A percentile compares a stretch with the other conserved stretches of the same genome.
Evolutionary conservation across 2,888 invertebrate species (phyloP).

Genomic region (Folsomia manolachei): DNA sequence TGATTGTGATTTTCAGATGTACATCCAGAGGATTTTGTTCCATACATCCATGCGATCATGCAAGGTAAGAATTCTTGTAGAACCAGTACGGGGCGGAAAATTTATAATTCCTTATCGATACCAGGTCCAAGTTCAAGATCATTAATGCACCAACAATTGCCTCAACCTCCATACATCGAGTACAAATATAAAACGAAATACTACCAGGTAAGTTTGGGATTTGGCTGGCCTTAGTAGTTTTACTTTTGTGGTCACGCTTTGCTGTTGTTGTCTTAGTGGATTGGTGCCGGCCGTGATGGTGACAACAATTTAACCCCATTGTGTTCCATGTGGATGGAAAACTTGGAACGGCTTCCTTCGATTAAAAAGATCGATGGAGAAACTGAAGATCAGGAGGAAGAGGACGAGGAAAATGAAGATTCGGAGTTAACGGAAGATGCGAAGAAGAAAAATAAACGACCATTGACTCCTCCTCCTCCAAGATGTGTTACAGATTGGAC

Average conservation of each 20-base stretch:
- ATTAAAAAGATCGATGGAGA: slow-evolving; percentile 48
- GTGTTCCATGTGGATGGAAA: slow-evolving; percentile 48
- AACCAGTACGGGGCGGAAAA: too few relatives aligned
- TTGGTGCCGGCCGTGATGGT: slow-evolving; percentile 81
- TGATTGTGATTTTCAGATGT: slow-evolving; percentile 53
- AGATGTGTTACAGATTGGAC: slow-evolving; percentile 77
- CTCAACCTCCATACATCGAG: too few relatives aligned
- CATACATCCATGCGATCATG: too few relatives aligned
- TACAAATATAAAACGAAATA: slow-evolving; percentile 70
- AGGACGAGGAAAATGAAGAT: slow-evolving; percentile 52
- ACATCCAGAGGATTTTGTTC: slow-evolving; percentile 81
- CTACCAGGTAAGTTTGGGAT: slow-evolving; percentile 71
- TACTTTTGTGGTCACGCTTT: too few relatives aligned
- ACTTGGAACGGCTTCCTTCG: slow-evolving; percentile 46
- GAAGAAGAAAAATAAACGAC: slow-evolving; percentile 40
- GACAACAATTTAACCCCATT: slow-evolving; percentile 47
- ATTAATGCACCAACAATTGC: too few relatives aligned
- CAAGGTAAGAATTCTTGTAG: too few relatives aligned
- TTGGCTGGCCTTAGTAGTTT: too few relatives aligned
- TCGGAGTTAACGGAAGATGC: slow-evolving; percentile 52
- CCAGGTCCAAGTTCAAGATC: too few relatives aligned
- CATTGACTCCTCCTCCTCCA: slow-evolving; percentile 56
- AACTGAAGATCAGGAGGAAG: slow-evolving; percentile 50
- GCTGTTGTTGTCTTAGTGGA: slow-evolving; percentile 97
- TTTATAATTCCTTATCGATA: too few relatives aligned